Percentiles rank a stretch among this genome's conserved stretches.
Evolutionary conservation across 2,113 vertebrate species (phyloP).

Genomic region (human (Homo sapiens)): DNA sequence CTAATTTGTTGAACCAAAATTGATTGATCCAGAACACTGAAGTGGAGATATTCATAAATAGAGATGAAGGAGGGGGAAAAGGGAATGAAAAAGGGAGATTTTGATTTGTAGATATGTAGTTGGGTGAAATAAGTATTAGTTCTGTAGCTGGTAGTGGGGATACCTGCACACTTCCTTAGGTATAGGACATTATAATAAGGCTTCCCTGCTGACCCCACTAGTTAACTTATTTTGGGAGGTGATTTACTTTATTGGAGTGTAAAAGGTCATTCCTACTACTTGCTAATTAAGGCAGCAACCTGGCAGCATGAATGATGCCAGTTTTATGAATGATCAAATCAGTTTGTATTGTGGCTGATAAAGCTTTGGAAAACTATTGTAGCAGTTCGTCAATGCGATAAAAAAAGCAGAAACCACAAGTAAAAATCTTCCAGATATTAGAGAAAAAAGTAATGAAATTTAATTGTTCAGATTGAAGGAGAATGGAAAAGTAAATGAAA

Average conservation of each 20-base stretch:
- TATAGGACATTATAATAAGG: neutral
- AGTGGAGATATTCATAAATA: neutral
- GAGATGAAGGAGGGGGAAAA: neutral
- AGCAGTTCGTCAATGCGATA: neutral
- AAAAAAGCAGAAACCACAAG: constrained; percentile 27
- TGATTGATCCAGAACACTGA: neutral
- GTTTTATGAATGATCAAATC: neutral
- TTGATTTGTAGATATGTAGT: neutral
- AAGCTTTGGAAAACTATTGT: neutral
- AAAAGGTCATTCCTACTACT: constrained; percentile 15
- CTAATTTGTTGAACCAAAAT: neutral
- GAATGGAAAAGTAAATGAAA: constrained; percentile 38
- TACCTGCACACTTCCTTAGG: neutral
- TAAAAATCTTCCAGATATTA: neutral
- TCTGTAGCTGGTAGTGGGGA: neutral
- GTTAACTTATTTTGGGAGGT: neutral
- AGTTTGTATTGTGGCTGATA: neutral
- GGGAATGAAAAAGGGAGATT: neutral
- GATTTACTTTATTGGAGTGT: neutral
- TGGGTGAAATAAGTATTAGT: constrained; percentile 9
- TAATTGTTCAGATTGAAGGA: constrained; percentile 21
- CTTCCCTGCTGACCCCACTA: neutral
- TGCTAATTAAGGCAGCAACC: neutral
- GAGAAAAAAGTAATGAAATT: constrained; percentile 17
- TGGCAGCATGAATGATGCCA: neutral